These are phyloP conservation scores for Himalopsyche anomala DNA, from an alignment of 2,888 invertebrate genomes.

Conservation along the genomic window DNA sequence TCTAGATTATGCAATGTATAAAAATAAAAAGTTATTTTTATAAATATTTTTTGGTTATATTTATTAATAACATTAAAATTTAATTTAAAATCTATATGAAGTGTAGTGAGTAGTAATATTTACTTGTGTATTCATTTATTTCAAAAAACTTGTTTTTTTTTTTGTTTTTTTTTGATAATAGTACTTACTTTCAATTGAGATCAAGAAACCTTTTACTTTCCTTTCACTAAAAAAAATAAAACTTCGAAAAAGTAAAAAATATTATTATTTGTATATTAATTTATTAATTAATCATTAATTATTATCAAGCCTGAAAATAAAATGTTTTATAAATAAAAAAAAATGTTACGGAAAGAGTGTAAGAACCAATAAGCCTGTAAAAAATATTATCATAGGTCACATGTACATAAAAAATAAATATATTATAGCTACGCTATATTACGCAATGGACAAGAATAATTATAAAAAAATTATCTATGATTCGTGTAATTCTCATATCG, in stretches of 20 bases:
- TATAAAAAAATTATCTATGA: neutral
- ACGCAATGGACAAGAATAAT: neutral
- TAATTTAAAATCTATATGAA: too few species aligned
- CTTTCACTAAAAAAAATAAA: conserved; percentile 25
- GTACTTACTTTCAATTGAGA: conserved; percentile 10
- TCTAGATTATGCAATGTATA: too few species aligned
- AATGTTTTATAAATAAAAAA: conserved; percentile 22
- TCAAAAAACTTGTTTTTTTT: neutral
- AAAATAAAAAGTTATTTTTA: too few species aligned
- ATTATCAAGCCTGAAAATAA: conserved; percentile 33
- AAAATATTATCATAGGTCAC: conserved; percentile 16
- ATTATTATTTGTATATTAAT: neutral
- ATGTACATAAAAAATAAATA: neutral
- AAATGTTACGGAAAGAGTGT: neutral
- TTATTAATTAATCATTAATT: neutral
- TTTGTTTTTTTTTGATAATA: neutral
- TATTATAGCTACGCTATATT: neutral
- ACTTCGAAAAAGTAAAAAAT: neutral
- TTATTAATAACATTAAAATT: too few species aligned
- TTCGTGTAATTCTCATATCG: neutral
- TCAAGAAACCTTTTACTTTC: conserved; percentile 16
- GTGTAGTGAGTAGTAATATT: too few species aligned
- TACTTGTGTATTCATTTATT: too few species aligned
- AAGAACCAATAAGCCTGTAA: conserved; percentile 22
- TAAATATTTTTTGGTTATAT: too few species aligned